Conservation (phyloP, 2,797 vertebrate genomes). For the Pempheris klunzingeri region DNA sequence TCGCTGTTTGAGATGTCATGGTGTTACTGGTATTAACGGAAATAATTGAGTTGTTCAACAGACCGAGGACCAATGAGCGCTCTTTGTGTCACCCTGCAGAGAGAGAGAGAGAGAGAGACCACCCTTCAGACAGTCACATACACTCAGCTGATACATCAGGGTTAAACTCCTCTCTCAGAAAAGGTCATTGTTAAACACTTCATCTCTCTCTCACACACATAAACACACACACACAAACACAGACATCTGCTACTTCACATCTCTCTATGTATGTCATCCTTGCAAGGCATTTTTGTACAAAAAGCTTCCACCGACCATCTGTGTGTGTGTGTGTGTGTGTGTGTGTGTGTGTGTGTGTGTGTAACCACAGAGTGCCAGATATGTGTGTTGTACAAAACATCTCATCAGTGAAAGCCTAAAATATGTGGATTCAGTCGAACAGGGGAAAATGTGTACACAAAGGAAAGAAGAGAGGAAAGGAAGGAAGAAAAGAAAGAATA, state of each 20-base stretch:
- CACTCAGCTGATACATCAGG: conserved; percentile 47
- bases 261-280: conserved; percentile 29
- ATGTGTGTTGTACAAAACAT: conserved; percentile 28
- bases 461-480: conserved; percentile 7
- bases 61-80: conserved; percentile 79
- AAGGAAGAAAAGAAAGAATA: background rate
- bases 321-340: conserved; percentile 21
- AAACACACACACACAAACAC: conserved; percentile 2
- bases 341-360: conserved; percentile 18
- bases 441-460: conserved; percentile 6
- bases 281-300: conserved; percentile 8
- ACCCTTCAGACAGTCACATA: conserved; percentile 3
- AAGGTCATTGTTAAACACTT: conserved; percentile 63
- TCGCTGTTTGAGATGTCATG: conserved; percentile 73
- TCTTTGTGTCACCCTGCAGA: conserved; percentile 65
- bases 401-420: background rate
- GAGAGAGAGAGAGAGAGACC: conserved; percentile 40
- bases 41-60: conserved; percentile 87
- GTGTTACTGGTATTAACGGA: conserved; percentile 79
- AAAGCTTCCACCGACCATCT: conserved; percentile 29
- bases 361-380: conserved; percentile 26
- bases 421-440: background rate
- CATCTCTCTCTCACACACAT: conserved; percentile 9
- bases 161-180: conserved; percentile 52
- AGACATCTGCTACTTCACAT: conserved; percentile 41